Conservation (phyloP, 2,888 invertebrate species). For the Tiliacea aurago region DNA sequence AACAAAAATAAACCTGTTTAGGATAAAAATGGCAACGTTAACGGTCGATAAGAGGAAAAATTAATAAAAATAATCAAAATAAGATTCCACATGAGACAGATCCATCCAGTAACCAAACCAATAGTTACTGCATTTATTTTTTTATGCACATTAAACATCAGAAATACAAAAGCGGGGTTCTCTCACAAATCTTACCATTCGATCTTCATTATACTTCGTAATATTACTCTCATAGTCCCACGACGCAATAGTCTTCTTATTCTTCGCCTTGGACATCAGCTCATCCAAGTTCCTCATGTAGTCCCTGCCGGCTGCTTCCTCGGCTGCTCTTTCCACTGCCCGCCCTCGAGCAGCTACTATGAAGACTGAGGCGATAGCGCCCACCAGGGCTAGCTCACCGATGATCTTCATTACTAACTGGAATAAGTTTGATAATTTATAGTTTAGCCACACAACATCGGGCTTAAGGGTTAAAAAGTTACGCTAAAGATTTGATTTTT, state of each 20-base stretch:
- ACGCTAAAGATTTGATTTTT: neutral
- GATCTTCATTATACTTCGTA: constrained; percentile 92
- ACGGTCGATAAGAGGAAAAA: neutral
- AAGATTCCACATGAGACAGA: neutral
- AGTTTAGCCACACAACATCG: neutral
- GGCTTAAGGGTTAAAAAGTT: neutral
- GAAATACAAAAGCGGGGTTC: neutral
- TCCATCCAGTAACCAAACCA: neutral
- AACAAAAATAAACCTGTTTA: neutral
- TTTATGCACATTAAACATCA: neutral
- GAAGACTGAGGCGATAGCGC: constrained; percentile 87
- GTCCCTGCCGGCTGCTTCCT: constrained; percentile 90
- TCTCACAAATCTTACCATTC: constrained; percentile 73
- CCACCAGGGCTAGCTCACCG: constrained; percentile 84
- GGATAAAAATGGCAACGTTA: neutral
- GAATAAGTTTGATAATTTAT: neutral
- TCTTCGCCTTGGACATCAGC: constrained; percentile 89
- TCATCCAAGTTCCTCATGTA: constrained; percentile 91
- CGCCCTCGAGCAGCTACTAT: constrained; percentile 86
- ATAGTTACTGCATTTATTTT: neutral
- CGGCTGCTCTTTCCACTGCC: constrained; percentile 87
- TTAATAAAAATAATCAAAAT: neutral
- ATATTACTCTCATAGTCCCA: constrained; percentile 95
- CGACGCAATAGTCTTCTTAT: constrained; percentile 90
- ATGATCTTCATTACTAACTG: constrained; percentile 86